Percentiles rank a stretch among this genome's conserved stretches.
Evolutionary conservation across 1,140 invertebrate species (phyloP).

Genomic region (Andrena cerasifolii): DNA sequence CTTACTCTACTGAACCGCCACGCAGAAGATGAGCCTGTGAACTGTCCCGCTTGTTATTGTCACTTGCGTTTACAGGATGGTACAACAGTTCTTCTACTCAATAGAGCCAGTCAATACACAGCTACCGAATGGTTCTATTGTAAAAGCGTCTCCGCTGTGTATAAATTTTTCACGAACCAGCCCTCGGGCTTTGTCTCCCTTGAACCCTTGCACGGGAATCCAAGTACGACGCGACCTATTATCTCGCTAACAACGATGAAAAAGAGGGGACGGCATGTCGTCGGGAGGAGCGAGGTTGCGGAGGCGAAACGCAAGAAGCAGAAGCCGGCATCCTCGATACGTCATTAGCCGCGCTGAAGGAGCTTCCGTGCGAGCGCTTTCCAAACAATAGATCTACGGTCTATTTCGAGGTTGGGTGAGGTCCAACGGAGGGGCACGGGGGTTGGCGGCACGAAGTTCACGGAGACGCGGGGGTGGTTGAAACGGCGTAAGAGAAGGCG

Average conservation of each 20-base stretch:
- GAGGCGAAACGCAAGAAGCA: conserved; percentile 33
- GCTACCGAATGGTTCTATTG: too few relatives aligned
- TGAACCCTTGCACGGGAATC: neutral
- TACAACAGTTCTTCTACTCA: too few relatives aligned
- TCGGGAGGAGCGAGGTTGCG: conserved; percentile 6
- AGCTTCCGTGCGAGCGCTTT: conserved; percentile 76
- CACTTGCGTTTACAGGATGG: too few relatives aligned
- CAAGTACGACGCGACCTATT: conserved; percentile 31
- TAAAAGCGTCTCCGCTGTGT: neutral
- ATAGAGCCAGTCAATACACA: too few relatives aligned
- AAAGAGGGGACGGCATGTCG: conserved; percentile 28
- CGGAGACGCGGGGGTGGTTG: conserved; percentile 29
- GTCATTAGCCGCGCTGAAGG: conserved; percentile 70
- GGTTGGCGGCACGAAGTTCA: conserved; percentile 16
- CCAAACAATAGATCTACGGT: conserved; percentile 81
- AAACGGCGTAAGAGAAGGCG: conserved; percentile 22
- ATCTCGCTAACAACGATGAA: conserved; percentile 49
- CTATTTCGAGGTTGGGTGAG: conserved; percentile 75
- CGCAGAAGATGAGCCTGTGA: too few relatives aligned
- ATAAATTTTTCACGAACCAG: neutral
- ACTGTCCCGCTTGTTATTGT: too few relatives aligned
- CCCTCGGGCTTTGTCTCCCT: too few relatives aligned
- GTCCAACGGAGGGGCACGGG: conserved; percentile 52
- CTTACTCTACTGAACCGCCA: neutral
- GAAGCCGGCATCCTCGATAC: conserved; percentile 65